Evolutionary conservation across 2,113 vertebrate genomes (phyloP).

Genomic region (Callithrix jacchus): DNA sequence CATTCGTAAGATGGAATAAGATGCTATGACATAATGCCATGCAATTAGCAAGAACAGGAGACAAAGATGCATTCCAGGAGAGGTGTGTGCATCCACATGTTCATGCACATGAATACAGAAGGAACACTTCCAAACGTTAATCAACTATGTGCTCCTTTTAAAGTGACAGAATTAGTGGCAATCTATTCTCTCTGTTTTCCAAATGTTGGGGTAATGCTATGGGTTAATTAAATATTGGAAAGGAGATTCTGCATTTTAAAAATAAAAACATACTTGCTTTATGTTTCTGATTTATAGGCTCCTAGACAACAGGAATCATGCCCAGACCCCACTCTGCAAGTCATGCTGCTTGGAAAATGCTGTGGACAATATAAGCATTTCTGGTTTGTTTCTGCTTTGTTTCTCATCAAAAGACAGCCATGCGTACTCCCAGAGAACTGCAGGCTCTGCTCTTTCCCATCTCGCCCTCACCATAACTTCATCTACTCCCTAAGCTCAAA

Average conservation of each 20-base stretch:
- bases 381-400: background rate
- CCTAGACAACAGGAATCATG: background rate
- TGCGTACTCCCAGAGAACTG: rapidly evolving
- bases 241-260: background rate
- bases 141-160: background rate
- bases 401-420: background rate
- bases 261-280: background rate
- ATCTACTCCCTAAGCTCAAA: background rate
- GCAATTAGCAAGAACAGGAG: background rate
- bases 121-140: background rate
- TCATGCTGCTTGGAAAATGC: background rate
- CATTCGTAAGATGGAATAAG: background rate
- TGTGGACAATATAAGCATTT: background rate
- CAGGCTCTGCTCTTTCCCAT: background rate
- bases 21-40: background rate
- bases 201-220: background rate
- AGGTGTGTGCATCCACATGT: too few relatives aligned
- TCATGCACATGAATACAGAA: background rate
- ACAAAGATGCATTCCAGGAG: background rate
- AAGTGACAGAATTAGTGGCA: background rate
- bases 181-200: slow-evolving; percentile 11
- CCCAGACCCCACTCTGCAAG: background rate
- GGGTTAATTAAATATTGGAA: background rate
- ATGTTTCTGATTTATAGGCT: background rate
- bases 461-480: background rate